These are phyloP conservation scores for Staurois parvus DNA, from an alignment of 2,797 vertebrate species.

Conservation along the genomic window DNA sequence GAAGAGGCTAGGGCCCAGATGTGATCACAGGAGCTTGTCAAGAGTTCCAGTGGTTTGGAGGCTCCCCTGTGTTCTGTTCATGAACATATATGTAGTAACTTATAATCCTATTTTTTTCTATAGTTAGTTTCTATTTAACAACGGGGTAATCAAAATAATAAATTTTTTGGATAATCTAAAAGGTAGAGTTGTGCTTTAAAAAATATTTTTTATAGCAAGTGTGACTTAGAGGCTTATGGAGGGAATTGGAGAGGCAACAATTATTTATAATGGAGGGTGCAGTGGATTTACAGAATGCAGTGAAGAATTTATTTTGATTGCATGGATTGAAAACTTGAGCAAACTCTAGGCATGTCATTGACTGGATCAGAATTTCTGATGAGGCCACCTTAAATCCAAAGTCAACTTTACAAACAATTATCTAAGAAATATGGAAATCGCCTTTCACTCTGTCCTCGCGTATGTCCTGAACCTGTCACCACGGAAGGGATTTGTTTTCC, in stretches of 20 bases:
- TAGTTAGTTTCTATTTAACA: too few species aligned
- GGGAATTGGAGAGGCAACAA: background rate
- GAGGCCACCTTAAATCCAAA: constrained; percentile 15
- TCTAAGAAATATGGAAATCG: constrained; percentile 24
- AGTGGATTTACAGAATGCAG: background rate
- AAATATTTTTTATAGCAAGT: background rate
- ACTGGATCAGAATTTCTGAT: constrained; percentile 24
- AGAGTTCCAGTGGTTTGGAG: too few species aligned
- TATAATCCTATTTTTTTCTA: too few species aligned
- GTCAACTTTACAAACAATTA: constrained; percentile 36
- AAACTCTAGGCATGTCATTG: constrained; percentile 20
- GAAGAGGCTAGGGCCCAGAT: too few species aligned
- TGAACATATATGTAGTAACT: too few species aligned
- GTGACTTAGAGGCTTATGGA: background rate
- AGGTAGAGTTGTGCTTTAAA: background rate
- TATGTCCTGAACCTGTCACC: constrained; percentile 47
- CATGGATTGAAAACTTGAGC: constrained; percentile 13
- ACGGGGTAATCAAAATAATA: too few species aligned
- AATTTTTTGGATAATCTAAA: too few species aligned
- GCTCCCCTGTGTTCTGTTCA: too few species aligned
- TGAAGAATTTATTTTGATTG: background rate
- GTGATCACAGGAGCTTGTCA: too few species aligned
- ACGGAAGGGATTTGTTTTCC: constrained; percentile 36
- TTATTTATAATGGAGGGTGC: background rate
- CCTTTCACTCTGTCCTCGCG: constrained; percentile 14